These are phyloP conservation scores for Frieseomelitta varia DNA, from an alignment of 1,140 invertebrate species.

Conservation along the genomic window DNA sequence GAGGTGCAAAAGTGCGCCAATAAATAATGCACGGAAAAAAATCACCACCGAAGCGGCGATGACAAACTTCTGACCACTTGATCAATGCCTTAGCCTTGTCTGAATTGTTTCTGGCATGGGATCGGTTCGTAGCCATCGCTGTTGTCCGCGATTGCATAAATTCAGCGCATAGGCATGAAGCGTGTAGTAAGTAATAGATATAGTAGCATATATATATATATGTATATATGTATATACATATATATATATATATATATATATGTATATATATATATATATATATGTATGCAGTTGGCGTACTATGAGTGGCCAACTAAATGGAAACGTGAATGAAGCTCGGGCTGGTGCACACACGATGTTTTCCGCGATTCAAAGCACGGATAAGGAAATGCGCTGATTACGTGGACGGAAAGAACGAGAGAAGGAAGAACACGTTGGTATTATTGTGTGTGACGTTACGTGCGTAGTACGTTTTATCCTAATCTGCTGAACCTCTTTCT, in stretches of 20 bases:
- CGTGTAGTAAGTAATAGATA: slow-evolving; percentile 67
- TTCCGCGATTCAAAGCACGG: slow-evolving; percentile 67
- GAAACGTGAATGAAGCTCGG: slow-evolving; percentile 70
- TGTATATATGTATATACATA: slow-evolving; percentile 28
- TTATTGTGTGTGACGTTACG: slow-evolving; percentile 61
- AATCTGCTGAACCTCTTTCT: slow-evolving; percentile 48
- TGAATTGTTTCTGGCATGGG: too few relatives aligned
- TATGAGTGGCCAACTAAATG: slow-evolving; percentile 65
- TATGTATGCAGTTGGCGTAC: slow-evolving; percentile 56
- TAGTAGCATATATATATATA: slow-evolving; percentile 48
- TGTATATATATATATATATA: neutral
- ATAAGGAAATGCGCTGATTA: slow-evolving; percentile 68
- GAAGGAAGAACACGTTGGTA: slow-evolving; percentile 14
- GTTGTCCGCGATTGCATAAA: slow-evolving; percentile 67
- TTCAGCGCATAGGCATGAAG: slow-evolving; percentile 63
- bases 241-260: neutral
- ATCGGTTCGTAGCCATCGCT: slow-evolving; percentile 63
- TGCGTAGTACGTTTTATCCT: slow-evolving; percentile 44
- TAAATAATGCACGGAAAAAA: too few relatives aligned
- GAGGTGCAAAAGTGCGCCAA: too few relatives aligned
- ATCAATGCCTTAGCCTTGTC: too few relatives aligned
- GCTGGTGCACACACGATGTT: slow-evolving; percentile 48
- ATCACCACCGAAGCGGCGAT: too few relatives aligned
- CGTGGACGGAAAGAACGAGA: slow-evolving; percentile 50
- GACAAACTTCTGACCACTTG: too few relatives aligned